Evolutionary conservation across 2,888 invertebrate species (phyloP).

Genomic region (Miltochrista miniata): DNA sequence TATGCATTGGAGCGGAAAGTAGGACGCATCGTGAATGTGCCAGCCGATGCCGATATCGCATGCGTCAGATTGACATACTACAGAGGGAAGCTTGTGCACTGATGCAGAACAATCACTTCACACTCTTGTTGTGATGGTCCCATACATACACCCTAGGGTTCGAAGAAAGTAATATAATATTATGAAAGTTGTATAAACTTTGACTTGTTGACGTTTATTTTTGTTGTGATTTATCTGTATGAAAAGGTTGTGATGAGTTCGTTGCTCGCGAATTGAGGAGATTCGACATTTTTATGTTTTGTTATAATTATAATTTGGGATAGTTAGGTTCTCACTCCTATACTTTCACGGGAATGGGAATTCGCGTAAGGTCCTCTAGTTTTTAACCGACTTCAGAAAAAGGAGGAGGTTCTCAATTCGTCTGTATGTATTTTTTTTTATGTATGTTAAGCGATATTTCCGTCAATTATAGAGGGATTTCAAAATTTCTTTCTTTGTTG

Average conservation of each 20-base stretch:
- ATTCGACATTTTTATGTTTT: too few relatives aligned
- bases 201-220: constrained; percentile 10
- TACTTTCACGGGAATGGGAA: too few relatives aligned
- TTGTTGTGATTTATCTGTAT: constrained; percentile 5
- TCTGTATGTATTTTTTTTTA: too few relatives aligned
- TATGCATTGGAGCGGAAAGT: constrained; percentile 30
- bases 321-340: too few relatives aligned
- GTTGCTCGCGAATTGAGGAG: not conserved
- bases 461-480: too few relatives aligned
- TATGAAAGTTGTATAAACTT: constrained; percentile 24
- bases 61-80: constrained; percentile 11
- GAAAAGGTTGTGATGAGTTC: not conserved
- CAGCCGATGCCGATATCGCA: constrained; percentile 2
- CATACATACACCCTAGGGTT: constrained; percentile 36
- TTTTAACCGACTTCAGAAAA: too few relatives aligned
- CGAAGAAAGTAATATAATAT: constrained; percentile 47
- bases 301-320: too few relatives aligned
- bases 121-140: constrained; percentile 30
- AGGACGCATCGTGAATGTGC: constrained; percentile 17
- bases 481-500: too few relatives aligned
- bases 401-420: too few relatives aligned
- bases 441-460: too few relatives aligned
- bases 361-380: too few relatives aligned
- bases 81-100: constrained; percentile 17
- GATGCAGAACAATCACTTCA: constrained; percentile 33